Percentiles rank a stretch among this genome's conserved stretches.
Evolutionary conservation across 2,113 vertebrate genomes (phyloP).

Genomic region (Scartelaos histophorus): DNA sequence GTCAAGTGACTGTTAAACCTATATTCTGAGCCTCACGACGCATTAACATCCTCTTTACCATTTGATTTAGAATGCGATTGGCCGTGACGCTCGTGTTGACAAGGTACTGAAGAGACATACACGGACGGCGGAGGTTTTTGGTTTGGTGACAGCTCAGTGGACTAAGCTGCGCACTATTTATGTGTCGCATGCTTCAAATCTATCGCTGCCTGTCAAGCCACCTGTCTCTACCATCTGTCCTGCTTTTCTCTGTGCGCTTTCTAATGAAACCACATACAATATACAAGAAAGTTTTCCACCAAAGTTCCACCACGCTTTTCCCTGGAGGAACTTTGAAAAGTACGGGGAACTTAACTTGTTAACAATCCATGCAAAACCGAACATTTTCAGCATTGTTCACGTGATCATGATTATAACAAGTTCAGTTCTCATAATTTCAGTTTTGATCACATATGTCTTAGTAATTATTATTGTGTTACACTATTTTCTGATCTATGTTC

Average conservation of each 20-base stretch:
- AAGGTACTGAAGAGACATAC: constrained; percentile 5
- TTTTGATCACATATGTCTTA: too few relatives aligned
- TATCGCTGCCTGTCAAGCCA: constrained; percentile 35
- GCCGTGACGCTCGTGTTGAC: constrained; percentile 21
- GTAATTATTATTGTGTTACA: too few relatives aligned
- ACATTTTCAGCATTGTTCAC: constrained; percentile 6
- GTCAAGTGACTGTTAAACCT: background rate
- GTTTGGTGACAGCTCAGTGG: constrained; percentile 33
- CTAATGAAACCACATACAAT: constrained; percentile 16
- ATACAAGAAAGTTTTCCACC: constrained; percentile 24
- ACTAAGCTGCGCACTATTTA: constrained; percentile 20
- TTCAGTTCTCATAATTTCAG: constrained; percentile 34
- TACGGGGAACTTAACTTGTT: background rate
- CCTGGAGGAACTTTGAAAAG: background rate
- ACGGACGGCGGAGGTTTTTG: constrained; percentile 9
- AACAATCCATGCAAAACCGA: constrained; percentile 21
- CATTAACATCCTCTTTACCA: constrained; percentile 14
- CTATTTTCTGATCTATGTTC: too few relatives aligned
- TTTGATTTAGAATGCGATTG: constrained; percentile 27
- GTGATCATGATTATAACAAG: constrained; percentile 29
- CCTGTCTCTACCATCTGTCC: constrained; percentile 45
- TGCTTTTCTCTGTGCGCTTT: constrained; percentile 14
- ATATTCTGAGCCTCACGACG: background rate
- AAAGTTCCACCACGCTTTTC: constrained; percentile 21
- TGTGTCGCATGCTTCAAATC: constrained; percentile 28